A percentile compares a stretch with the other conserved stretches of the same genome.
These are phyloP conservation scores for Potamilus streckersoni DNA, from an alignment of 1,140 invertebrate genomes.

Conservation along the genomic window DNA sequence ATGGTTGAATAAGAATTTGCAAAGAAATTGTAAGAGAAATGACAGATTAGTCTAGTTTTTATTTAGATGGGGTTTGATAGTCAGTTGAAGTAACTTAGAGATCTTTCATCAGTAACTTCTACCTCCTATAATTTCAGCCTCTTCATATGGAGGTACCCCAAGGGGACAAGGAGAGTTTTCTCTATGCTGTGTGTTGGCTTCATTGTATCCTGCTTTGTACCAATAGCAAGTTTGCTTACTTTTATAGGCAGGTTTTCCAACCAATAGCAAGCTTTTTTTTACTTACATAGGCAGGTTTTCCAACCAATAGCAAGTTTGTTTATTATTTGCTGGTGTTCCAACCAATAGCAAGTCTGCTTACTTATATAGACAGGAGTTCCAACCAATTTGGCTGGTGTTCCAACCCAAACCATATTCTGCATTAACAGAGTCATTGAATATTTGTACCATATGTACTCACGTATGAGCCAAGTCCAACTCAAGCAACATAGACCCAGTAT, in stretches of 20 bases:
- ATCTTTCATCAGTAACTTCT: too few species aligned
- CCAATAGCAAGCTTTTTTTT: not conserved
- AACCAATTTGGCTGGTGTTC: not conserved
- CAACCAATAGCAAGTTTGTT: conserved; percentile 2
- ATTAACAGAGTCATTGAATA: too few species aligned
- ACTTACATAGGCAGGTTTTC: not conserved
- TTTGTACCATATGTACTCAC: too few species aligned
- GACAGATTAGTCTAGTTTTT: too few species aligned
- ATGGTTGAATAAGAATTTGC: too few species aligned
- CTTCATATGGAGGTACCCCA: conserved; percentile 14
- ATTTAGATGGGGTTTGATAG: too few species aligned
- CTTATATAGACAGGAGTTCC: conserved; percentile 6
- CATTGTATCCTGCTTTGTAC: conserved; percentile 6
- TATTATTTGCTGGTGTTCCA: not conserved
- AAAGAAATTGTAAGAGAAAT: too few species aligned
- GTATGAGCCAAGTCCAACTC: too few species aligned
- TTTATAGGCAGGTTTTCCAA: conserved; percentile 9
- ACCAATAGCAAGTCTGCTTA: conserved; percentile 16
- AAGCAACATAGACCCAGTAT: too few species aligned
- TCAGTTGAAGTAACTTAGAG: too few species aligned
- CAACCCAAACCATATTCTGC: not conserved
- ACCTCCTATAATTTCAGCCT: conserved; percentile 6
- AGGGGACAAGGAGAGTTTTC: conserved; percentile 15
- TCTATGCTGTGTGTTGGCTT: conserved; percentile 17
- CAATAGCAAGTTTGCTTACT: conserved; percentile 12